Base-by-base conservation (phyloP, 2,113 vertebrate genomes). In the Dicentrarchus labrax region DNA sequence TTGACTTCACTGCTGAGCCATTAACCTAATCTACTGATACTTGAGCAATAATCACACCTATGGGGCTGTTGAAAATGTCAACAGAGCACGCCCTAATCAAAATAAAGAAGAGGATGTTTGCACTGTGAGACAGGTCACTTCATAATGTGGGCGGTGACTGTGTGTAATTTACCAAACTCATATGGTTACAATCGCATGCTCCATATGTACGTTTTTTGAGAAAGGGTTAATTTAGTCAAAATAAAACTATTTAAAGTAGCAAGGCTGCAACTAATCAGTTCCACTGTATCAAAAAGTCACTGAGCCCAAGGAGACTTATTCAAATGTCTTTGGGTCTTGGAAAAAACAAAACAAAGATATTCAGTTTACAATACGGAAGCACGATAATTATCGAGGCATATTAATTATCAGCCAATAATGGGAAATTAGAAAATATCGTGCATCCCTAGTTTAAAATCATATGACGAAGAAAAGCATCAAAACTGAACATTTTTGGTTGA, bases 91-190 rank as follows among this genome's bases (percentile, higher is more conserved):
- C 66, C 53, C 45, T 38, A 9, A 56, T 79, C 30, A 53, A 77
- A 86, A 53, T 43, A 66, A 24, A 56, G 22, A 15, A 21, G 83
- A 66, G 83, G 80, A 60, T 83, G 77, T 86, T 76, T 83, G 15
- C 77, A 56, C 21, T 66, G 30, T 30, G 30, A 30, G 2, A 12
- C 11, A 22, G 48, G 7, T 69, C 16, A 45, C 4, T n/a, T 65
- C 57, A 51, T 19, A 12, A 51, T 67, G 15, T 36, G 3, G 36
- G 6, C 15, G 10, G 47, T 47, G 45, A 47, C 45, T 4, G 3
- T 30, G 30, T 30, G 30, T 30, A 30, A 30, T 30, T 30, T 2
- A 30, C 30, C 43, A 38, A 6, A 45, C 30, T 57, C 19, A 7
- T 17, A 8, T 21, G 15, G 21, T 53, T 57, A 7, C 16, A 57